Conservation (phyloP, 2,888 invertebrate species). For the Euzophera pinguis region DNA sequence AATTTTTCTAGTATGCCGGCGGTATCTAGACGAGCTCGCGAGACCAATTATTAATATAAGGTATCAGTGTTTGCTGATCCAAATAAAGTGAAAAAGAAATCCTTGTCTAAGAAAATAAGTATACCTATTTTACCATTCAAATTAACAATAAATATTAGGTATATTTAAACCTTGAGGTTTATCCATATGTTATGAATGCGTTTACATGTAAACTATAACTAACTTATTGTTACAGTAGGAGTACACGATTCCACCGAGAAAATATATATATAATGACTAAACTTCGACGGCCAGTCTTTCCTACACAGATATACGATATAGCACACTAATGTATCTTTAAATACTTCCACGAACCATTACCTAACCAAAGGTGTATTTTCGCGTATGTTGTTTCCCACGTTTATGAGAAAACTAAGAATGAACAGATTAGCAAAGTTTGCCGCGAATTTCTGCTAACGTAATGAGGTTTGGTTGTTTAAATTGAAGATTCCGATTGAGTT, state of each 20-base stretch:
- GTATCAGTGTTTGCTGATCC: too few species aligned
- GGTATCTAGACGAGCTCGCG: too few species aligned
- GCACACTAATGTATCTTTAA: slow-evolving; percentile 57
- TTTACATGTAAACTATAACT: too few species aligned
- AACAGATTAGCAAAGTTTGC: slow-evolving; percentile 60
- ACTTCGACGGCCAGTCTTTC: background rate
- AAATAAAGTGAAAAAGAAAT: too few species aligned
- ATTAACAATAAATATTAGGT: too few species aligned
- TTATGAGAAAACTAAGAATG: slow-evolving; percentile 64
- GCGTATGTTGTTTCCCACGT: slow-evolving; percentile 49
- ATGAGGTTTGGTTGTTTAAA: slow-evolving; percentile 59
- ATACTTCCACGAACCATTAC: slow-evolving; percentile 50
- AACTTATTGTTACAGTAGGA: too few species aligned
- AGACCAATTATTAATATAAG: too few species aligned
- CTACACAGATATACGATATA: background rate
- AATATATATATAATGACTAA: background rate
- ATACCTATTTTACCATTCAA: too few species aligned
- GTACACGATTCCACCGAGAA: background rate
- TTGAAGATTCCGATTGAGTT: slow-evolving; percentile 48
- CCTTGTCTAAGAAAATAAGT: too few species aligned
- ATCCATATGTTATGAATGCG: too few species aligned
- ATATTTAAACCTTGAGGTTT: too few species aligned
- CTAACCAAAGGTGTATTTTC: slow-evolving; percentile 20
- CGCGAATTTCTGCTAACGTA: slow-evolving; percentile 44
- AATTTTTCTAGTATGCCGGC: too few species aligned